Conservation (phyloP, 1,140 invertebrate species). For the Philopotamus ludificatus region DNA sequence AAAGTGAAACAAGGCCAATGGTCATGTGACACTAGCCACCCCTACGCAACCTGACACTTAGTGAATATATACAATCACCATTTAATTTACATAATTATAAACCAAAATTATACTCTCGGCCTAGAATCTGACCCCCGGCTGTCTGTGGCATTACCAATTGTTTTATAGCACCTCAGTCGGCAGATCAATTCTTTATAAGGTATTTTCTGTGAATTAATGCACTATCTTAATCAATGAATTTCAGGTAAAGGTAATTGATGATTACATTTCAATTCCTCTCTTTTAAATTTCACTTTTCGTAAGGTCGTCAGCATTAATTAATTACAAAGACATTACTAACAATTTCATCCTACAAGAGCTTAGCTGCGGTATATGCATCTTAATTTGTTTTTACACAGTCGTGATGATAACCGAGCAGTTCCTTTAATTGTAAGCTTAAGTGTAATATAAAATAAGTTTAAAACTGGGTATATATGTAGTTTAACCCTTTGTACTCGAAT, state of each 20-base stretch:
- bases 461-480: too few species aligned
- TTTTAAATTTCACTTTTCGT: too few species aligned
- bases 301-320: too few species aligned
- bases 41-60: constrained; percentile 36
- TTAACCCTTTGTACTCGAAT: too few species aligned
- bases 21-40: constrained; percentile 36
- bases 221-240: background rate
- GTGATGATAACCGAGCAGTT: too few species aligned
- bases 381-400: too few species aligned
- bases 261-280: too few species aligned
- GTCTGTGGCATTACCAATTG: constrained; percentile 36
- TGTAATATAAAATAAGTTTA: too few species aligned
- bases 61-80: constrained; percentile 10
- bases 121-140: constrained; percentile 39
- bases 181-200: constrained; percentile 27
- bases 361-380: too few species aligned
- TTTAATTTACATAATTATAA: constrained; percentile 21
- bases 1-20: constrained; percentile 27
- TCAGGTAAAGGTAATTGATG: constrained; percentile 3
- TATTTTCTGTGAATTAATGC: constrained; percentile 36
- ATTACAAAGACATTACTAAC: too few species aligned
- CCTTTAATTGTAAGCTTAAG: too few species aligned
- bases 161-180: constrained; percentile 37
- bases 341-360: too few species aligned
- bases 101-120: constrained; percentile 33